Conservation (phyloP, 2,113 vertebrate species). For the Mormyrus lacerda region DNA sequence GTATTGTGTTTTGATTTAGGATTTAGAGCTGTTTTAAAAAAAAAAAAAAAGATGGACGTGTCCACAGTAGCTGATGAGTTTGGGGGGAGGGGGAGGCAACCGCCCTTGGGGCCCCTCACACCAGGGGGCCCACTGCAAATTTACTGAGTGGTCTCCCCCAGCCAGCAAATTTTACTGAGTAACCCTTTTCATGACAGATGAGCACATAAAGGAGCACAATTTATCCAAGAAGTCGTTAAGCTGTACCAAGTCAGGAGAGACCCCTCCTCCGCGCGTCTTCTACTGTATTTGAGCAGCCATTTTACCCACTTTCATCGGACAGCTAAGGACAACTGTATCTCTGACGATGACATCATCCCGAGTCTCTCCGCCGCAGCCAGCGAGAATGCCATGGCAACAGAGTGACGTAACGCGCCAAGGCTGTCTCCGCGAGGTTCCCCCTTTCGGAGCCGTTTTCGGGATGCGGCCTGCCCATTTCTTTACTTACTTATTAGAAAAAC, state of each 20-base stretch:
- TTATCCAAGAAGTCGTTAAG: neutral
- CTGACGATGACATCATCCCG: conserved; percentile 26
- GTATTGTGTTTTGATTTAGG: neutral
- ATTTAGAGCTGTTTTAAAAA: neutral
- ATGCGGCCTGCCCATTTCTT: neutral
- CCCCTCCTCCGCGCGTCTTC: neutral
- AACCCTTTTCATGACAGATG: neutral
- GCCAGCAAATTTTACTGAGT: neutral
- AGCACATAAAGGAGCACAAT: neutral
- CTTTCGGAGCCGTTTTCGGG: conserved; percentile 22
- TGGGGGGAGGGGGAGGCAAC: no score
- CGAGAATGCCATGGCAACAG: conserved; percentile 48
- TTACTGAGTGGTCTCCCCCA: neutral
- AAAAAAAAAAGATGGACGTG: neutral
- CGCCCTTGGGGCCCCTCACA: neutral
- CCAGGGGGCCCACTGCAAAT: neutral
- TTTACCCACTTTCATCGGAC: neutral
- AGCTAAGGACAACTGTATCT: conserved; percentile 14
- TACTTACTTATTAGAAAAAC: neutral
- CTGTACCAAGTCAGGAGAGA: neutral
- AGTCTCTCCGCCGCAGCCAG: conserved; percentile 16
- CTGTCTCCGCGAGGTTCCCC: conserved; percentile 38
- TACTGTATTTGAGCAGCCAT: neutral
- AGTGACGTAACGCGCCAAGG: conserved; percentile 20
- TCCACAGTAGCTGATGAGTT: neutral